phyloP scores from a whole-genome alignment of 2,888 invertebrate species.

The Hyalella azteca region DNA sequence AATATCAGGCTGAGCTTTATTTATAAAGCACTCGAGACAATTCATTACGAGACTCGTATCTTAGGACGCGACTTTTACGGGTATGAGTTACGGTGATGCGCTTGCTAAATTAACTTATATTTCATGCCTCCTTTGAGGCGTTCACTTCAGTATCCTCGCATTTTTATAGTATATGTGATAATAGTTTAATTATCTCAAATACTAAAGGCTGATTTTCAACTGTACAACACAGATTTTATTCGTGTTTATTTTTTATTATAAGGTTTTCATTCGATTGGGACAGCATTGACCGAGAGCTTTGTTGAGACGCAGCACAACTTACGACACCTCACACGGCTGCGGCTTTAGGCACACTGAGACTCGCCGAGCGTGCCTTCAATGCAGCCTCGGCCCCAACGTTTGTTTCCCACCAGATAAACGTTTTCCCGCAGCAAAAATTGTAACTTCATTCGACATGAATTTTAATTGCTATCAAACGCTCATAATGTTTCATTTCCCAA shows the following conservation, averaged over 20 bases:
- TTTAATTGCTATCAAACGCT: not conserved
- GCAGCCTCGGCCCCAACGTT: not conserved
- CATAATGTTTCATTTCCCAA: not conserved
- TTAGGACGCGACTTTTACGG: no score
- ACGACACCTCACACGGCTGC: not conserved
- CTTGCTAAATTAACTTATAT: constrained; percentile 1
- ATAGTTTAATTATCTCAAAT: not conserved
- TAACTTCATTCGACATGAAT: not conserved
- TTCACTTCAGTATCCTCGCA: not conserved
- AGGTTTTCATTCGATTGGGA: not conserved
- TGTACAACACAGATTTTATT: not conserved
- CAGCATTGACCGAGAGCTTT: not conserved
- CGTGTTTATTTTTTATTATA: not conserved
- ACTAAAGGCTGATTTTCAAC: not conserved
- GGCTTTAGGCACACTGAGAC: not conserved
- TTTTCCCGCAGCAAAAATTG: no score
- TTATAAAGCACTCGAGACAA: no score
- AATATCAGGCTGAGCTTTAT: no score
- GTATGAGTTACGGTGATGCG: not conserved
- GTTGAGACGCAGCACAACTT: not conserved
- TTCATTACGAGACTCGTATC: no score
- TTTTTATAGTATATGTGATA: not conserved
- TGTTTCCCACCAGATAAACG: not conserved
- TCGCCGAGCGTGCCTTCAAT: not conserved
- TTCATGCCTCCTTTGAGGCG: not conserved